Conservation (phyloP, 2,888 invertebrate species). For the Apotomis turbidana region DNA sequence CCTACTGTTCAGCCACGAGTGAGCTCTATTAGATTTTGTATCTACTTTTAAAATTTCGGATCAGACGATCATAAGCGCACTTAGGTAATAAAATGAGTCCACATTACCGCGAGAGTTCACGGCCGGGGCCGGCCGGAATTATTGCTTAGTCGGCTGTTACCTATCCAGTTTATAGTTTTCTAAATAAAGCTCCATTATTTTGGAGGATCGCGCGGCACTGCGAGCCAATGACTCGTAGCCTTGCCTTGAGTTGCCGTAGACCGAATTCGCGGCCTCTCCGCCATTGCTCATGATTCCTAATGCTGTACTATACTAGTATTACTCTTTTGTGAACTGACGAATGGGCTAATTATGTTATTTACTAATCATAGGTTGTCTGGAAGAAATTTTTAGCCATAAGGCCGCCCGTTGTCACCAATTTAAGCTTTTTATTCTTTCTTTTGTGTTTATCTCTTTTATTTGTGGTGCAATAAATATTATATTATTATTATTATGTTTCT, state of each 20-base stretch:
- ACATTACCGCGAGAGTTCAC: constrained; percentile 4
- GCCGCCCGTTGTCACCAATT: no score
- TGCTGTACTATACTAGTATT: constrained; percentile 37
- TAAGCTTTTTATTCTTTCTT: no score
- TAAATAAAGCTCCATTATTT: constrained; percentile 34
- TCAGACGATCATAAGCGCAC: no score
- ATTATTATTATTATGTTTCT: no score
- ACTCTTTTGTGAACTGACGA: constrained; percentile 31
- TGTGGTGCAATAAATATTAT: no score
- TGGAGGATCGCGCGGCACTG: constrained; percentile 53
- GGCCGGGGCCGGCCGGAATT: constrained; percentile 1
- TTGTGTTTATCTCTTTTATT: no score
- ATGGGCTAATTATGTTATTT: not conserved
- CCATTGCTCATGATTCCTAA: constrained; percentile 50
- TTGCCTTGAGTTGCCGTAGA: constrained; percentile 65
- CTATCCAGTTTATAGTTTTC: constrained; percentile 34
- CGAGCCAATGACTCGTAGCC: constrained; percentile 72
- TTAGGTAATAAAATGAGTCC: constrained; percentile 3
- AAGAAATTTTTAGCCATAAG: no score
- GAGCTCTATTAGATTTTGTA: no score
- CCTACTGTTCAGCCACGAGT: no score
- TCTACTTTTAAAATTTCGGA: no score
- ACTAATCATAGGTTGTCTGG: no score
- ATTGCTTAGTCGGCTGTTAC: constrained; percentile 21
- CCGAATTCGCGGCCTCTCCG: constrained; percentile 52